Evolutionary conservation across 2,797 vertebrate species (phyloP), one percentile per base, ranked within the genome.

Genomic region (Strix occidentalis): DNA sequence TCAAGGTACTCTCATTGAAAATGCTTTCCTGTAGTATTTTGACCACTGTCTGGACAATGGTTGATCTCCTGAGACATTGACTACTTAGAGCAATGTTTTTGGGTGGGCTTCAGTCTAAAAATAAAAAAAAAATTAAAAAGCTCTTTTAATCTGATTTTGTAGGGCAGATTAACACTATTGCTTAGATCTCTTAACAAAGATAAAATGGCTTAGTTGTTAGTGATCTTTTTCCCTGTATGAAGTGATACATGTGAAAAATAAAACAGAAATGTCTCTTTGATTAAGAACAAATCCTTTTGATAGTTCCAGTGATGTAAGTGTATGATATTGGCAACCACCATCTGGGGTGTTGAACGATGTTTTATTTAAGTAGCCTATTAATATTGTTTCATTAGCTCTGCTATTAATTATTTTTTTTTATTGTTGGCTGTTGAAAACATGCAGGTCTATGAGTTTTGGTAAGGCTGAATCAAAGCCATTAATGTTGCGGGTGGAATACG

Each of bases 211-310:
- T 74, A 87, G 68, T 79, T 93, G 33, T 83, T 87, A 85, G 65
- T 64, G 31, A 57, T 86, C 39, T 76, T 90, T 84, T 65, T 80
- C 48, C 26, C 18, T 39, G 14, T 76, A 5, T 71, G 57, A 94
- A 88, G 26, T 57, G 39, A 24, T 75, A 18, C 3, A 51, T 39
- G 12, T 60, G 53, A 78, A 87, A 89, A 89, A 66, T 43, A 45
- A 92, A 92, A 9, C 21, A 54, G 39, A 87, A 48, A n/a, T 1
- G 1, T 64, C 23, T 53, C 26, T 87, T 87, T 87, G 90, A 83
- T 65, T 86, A 60, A 65, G 56, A 91, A 63, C 21, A 91, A 93
- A 66, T 68, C n/a, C 46, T 92, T 92, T 82, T 92, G 89, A 85
- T 89, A 61, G 39, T 72, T 92, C 10, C 25, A 54, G 17, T 65